A percentile compares a stretch with the other conserved stretches of the same genome.
These are phyloP conservation scores for Pangasius macronema DNA, from an alignment of 2,797 vertebrate species.

Conservation along the genomic window DNA sequence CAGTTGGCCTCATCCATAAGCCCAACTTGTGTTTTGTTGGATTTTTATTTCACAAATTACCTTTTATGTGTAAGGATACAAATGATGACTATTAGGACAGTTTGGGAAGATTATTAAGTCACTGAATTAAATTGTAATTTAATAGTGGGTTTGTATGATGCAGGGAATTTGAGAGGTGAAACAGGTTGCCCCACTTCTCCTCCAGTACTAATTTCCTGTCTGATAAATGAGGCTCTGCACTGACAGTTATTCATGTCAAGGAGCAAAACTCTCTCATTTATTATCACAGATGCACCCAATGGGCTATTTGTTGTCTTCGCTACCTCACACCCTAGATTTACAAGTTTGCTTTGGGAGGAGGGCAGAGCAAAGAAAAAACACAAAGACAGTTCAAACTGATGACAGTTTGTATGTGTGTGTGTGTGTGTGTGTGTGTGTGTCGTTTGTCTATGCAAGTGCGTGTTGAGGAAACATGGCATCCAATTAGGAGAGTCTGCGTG, in stretches of 20 bases:
- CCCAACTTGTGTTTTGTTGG: background rate
- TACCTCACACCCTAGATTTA: slow-evolving; percentile 70
- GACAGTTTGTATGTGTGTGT: slow-evolving; percentile 52
- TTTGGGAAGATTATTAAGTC: slow-evolving; percentile 5
- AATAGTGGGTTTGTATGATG: slow-evolving; percentile 58
- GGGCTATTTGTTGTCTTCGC: slow-evolving; percentile 71
- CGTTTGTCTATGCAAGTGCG: slow-evolving; percentile 22
- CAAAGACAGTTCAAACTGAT: slow-evolving; percentile 67
- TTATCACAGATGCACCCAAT: slow-evolving; percentile 69
- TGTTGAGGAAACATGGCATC: slow-evolving; percentile 78
- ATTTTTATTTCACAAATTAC: slow-evolving; percentile 18
- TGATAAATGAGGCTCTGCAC: slow-evolving; percentile 39
- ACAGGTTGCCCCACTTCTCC: slow-evolving; percentile 29
- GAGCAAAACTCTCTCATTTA: slow-evolving; percentile 62
- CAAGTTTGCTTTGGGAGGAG: slow-evolving; percentile 63
- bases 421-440: background rate
- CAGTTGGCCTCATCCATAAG: background rate
- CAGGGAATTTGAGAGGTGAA: slow-evolving; percentile 45
- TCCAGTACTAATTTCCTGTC: slow-evolving; percentile 42
- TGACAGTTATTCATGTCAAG: slow-evolving; percentile 51
- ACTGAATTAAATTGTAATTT: slow-evolving; percentile 53
- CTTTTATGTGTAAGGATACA: background rate
- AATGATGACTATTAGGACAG: slow-evolving; percentile 14
- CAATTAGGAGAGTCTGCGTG: slow-evolving; percentile 86
- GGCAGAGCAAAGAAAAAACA: slow-evolving; percentile 61